Conservation (phyloP, 1,140 invertebrate species). For the Lepidurus couesii region DNA sequence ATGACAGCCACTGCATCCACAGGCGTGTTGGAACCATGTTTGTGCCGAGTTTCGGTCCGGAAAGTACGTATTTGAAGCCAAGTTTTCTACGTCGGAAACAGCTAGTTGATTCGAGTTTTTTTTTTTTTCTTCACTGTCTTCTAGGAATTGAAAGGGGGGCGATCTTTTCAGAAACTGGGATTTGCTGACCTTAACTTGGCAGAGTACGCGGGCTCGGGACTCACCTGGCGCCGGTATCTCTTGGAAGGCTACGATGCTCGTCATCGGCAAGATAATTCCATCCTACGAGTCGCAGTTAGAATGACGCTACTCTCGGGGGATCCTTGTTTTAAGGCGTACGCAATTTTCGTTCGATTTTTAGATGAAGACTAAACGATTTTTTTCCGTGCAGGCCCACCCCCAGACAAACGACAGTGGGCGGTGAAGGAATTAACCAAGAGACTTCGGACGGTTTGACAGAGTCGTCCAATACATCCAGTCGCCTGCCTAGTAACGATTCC, state of each 20-base stretch:
- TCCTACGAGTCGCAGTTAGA: constrained; percentile 79
- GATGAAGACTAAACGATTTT: neutral
- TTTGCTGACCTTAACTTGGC: constrained; percentile 94
- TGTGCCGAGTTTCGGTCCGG: constrained; percentile 84
- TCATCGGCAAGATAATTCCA: constrained; percentile 90
- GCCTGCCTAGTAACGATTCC: neutral
- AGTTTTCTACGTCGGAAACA: neutral
- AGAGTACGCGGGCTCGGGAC: constrained; percentile 90
- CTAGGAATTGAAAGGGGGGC: constrained; percentile 75
- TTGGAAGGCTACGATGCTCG: constrained; percentile 89
- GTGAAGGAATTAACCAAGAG: constrained; percentile 6
- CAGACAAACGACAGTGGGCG: neutral
- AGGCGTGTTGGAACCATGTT: constrained; percentile 84
- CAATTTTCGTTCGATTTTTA: constrained; percentile 37
- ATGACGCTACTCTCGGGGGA: constrained; percentile 93
- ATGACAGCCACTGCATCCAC: constrained; percentile 94
- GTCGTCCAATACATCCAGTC: neutral
- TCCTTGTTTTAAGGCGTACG: constrained; percentile 96
- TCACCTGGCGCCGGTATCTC: constrained; percentile 73
- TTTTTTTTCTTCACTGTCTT: constrained; percentile 38
- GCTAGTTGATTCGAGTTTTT: neutral
- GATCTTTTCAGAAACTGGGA: constrained; percentile 90
- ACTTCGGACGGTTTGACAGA: neutral
- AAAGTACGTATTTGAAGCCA: constrained; percentile 66
- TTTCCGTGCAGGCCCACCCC: neutral